phyloP scores from a whole-genome alignment of 2,888 invertebrate genomes.

The Ochropleura plecta region DNA sequence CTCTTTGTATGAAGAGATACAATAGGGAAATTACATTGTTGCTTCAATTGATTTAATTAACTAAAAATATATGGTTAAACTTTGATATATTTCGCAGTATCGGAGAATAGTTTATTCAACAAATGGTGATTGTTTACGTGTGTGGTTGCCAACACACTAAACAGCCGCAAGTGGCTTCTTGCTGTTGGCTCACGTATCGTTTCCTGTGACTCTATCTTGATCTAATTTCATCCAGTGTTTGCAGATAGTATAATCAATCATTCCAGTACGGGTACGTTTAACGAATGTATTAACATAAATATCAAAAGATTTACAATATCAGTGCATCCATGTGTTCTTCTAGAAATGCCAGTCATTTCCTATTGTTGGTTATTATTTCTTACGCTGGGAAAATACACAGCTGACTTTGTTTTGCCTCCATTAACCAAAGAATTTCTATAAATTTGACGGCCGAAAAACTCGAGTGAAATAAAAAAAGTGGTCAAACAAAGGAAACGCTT shows the following conservation, averaged over 20 bases:
- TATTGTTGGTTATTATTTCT: conserved; percentile 39
- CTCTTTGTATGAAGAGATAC: conserved; percentile 8
- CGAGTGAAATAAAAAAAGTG: conserved; percentile 39
- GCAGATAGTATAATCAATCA: conserved; percentile 38
- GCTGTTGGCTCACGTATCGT: conserved; percentile 41
- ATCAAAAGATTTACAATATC: not conserved
- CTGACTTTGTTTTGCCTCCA: conserved; percentile 40
- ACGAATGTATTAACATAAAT: conserved; percentile 15
- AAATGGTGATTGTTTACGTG: conserved; percentile 50
- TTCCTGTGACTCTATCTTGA: conserved; percentile 51
- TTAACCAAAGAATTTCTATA: conserved; percentile 29
- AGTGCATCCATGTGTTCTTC: conserved; percentile 14
- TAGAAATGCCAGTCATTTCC: conserved; percentile 38
- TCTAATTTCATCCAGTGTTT: conserved; percentile 56
- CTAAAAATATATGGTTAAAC: conserved; percentile 9
- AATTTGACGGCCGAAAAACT: conserved; percentile 11
- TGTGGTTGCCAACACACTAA: conserved; percentile 45
- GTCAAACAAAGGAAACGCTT: conserved; percentile 30
- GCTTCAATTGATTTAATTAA: conserved; percentile 20
- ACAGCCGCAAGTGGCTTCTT: conserved; percentile 46
- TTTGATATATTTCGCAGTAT: conserved; percentile 23
- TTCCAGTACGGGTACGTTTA: conserved; percentile 15
- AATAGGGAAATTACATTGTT: conserved; percentile 15
- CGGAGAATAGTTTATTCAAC: conserved; percentile 33
- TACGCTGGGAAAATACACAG: conserved; percentile 50